Base-by-base conservation (phyloP, 2,888 invertebrate species). In the Crioceris asparagi region DNA sequence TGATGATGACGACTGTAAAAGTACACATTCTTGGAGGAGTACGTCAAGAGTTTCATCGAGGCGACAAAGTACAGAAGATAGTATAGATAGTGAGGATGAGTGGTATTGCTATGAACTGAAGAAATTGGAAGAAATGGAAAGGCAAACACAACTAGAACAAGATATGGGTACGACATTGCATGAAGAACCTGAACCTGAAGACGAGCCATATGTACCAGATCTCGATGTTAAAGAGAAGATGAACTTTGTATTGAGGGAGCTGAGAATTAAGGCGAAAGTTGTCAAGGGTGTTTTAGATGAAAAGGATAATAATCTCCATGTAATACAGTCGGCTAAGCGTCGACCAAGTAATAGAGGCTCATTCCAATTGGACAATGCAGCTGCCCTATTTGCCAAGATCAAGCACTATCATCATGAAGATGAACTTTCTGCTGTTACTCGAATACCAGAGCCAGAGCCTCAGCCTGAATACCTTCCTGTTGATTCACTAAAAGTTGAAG, bases 1-100 rank as follows among this genome's bases (percentile, higher is more conserved):
- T 35, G 83, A 81, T 41, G 86, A 87, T 47, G 88, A 90, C 42
- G 90, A 90, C 53, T 85, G 80, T 50, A 72, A 80, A 50, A 88
- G 88, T 58, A 88, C 85, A 2, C 83, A 88, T 65, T 88, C 88
- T 0, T 86, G 83, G 72, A 72, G 88, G 49, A 88, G 88, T 52
- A 80, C 85, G 1, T 90, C 88, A 0, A 69, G 84, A 49, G 82
- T 84, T 2, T 88, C 88, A 2, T 88, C 88, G 0, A 71, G 90
- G 47, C 72, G 90, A 34, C 90, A 91, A 65, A 88, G 88, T 55
- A 90, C 90, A 0, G 91, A 91, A 66, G 90, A 90, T 52, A 87
- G 87, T 53, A 90, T 91, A 39, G 91, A 91, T 60, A 87, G 86
- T 17, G 91, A 91, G 64, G 91, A 91, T 56, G 90, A 91, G 60